Evolutionary conservation across 2,888 invertebrate genomes (phyloP), one percentile per base, ranked within the genome.

Genomic region (Megastigmus dorsalis): DNA sequence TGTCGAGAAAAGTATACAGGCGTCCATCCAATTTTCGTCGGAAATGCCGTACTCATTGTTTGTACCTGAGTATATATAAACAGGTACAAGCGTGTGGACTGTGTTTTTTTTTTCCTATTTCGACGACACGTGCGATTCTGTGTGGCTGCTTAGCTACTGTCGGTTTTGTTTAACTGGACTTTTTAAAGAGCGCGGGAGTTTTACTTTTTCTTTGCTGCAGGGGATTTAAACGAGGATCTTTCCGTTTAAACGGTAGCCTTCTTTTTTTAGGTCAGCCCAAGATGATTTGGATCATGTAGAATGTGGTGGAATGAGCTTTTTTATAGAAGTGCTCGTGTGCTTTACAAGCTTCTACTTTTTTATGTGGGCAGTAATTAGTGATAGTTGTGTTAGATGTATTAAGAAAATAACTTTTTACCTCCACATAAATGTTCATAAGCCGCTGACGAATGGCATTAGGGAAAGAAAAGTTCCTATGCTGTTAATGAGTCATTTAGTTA

Each of bases 171-270:
- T 41, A 23, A 38, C 33, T 18, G 5, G 0, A 2, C 23, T 63
- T 38, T 65, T 71, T 63, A 71, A 71, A 71, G 57, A 45, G 71
- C 33, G 26, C 20, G 28, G 5, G 26, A 30, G 52, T 7, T 41
- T 52, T 52, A 30, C 15, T 36, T 69, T 41, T 30, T 60, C 45
- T 23, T n/a, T 54, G 2, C 9, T n/a, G 23, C 23, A 38, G 63
- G 18, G 26, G 36, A 50, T 65, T 52, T 65, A 52, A 65, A 65
- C 20, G 20, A 20, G 41, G 50, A n/a, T n/a, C n/a, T n/a, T 10
- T 43, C n/a, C 15, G 38, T 41, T 52, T 38, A 50, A 60, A 60
- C 41, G 48, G 13, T 26, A 20, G 59, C 15, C 20, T 41, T 18
- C 5, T 30, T 57, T 65, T 65, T 63, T 57, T 38, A 41, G 36